Conservation (phyloP, 1,140 invertebrate species). For the Thalassaphorura encarpata region DNA sequence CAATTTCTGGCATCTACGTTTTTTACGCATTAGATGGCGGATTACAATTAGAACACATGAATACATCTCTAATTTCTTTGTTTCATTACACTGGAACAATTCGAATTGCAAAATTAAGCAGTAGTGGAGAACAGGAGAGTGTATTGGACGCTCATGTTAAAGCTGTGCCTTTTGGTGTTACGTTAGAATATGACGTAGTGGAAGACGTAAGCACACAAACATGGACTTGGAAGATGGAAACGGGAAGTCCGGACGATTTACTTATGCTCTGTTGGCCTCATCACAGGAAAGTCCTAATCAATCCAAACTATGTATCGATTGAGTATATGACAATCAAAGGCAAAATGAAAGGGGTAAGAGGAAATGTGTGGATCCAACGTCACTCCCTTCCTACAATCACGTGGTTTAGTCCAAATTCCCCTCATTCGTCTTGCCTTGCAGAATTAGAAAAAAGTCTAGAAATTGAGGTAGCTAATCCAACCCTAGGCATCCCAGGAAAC, state of each 20-base stretch:
- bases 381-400: conserved; percentile 11
- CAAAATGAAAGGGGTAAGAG: conserved; percentile 7
- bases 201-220: background rate
- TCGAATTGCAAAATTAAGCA: conserved; percentile 1
- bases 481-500: background rate
- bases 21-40: background rate
- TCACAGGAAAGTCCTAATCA: conserved; percentile 3
- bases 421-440: background rate
- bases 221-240: background rate
- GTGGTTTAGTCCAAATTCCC: conserved; percentile 2
- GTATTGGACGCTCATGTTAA: background rate
- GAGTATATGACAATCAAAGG: conserved; percentile 13
- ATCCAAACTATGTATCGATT: background rate
- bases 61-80: background rate
- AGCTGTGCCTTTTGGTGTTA: background rate
- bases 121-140: background rate
- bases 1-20: background rate
- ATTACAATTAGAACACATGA: background rate
- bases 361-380: background rate
- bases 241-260: background rate
- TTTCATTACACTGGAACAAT: background rate
- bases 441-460: conserved; percentile 3
- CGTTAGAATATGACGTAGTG: background rate
- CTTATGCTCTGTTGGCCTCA: conserved; percentile 4
- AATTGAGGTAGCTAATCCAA: background rate